Evolutionary conservation across 2,888 invertebrate species (phyloP).

Genomic region (Mesochorus sp.): DNA sequence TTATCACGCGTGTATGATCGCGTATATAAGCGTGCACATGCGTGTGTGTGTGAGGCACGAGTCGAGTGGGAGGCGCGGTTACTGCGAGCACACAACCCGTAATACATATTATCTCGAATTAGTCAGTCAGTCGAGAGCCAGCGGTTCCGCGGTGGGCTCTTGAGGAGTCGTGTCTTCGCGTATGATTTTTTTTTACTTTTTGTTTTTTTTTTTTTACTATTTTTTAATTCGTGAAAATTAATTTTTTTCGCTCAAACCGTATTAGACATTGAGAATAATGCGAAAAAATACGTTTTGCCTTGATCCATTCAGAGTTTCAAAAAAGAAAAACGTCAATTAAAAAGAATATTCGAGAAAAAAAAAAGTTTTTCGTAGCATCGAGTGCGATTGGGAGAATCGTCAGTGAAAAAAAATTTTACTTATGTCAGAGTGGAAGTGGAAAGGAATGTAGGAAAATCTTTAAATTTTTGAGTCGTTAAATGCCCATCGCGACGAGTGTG

Average conservation of each 20-base stretch:
- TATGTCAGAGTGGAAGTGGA: too few relatives aligned
- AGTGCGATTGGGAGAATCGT: constrained; percentile 1
- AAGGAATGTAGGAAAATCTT: too few relatives aligned
- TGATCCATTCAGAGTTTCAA: too few relatives aligned
- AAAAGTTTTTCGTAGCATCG: neutral
- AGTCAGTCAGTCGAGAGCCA: constrained; percentile 78
- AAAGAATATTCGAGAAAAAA: neutral
- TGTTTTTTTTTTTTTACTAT: constrained; percentile 3
- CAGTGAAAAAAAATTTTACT: constrained; percentile 20
- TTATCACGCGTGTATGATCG: neutral
- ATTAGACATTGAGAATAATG: too few relatives aligned
- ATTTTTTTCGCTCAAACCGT: too few relatives aligned
- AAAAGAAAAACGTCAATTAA: neutral
- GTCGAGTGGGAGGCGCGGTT: constrained; percentile 75
- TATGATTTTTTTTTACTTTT: too few relatives aligned
- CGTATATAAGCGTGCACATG: constrained; percentile 9
- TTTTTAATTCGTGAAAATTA: neutral
- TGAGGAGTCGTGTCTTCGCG: too few relatives aligned
- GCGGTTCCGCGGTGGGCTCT: constrained; percentile 71
- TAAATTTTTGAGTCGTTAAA: too few relatives aligned
- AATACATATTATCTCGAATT: constrained; percentile 77
- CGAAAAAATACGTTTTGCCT: neutral
- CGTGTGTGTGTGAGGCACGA: constrained; percentile 39
- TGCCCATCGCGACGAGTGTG: too few relatives aligned
- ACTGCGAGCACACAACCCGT: constrained; percentile 73